Evolutionary conservation across 1,140 invertebrate species (phyloP), one percentile per base, ranked within the genome.

Genomic region (Acromyrmex heyeri): DNA sequence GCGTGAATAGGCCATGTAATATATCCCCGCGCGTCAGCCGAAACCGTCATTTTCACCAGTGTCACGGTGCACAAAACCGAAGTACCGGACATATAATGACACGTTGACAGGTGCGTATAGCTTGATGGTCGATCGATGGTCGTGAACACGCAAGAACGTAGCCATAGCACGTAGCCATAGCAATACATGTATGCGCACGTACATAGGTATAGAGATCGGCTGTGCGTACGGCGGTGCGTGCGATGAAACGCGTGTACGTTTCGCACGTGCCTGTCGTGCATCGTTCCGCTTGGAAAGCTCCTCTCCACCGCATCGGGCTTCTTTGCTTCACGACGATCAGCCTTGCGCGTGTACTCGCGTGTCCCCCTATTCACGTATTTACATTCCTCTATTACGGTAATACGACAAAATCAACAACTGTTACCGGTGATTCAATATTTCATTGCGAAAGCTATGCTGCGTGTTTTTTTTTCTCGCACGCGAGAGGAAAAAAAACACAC

Each of bases 101-200:
- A 85, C 75, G 88, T 90, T 90, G 89, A 90, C 89, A 90, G 89
- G 88, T 90, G 88, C 57, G 78, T 87, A 67, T 21, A 44, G 59
- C 59, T 77, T 50, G 82, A 85, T 70, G 65, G 48, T 27, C 79
- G 86, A 86, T 89, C 88, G 77, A 75, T 62, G 67, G 62, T 27
- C 24, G 34, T 65, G 34, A 27, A 50, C 57, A n/a, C 38, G 27
- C 75, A 38, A 70, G 64, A 69, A 48, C 61, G 53, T 30, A 53
- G 53, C 38, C 62, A 34, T 64, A 34, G 21, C 75, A 81, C 83
- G 83, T 75, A 75, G 24, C 24, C 24, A 24, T 24, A 24, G 24
- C 76, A 62, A 77, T 62, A 57, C 64, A 14, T 55, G 30, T 57
- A 21, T 48, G 38, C 8, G 24, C n/a, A 10, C 7, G 16, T 38